These are phyloP conservation scores for Gopherus flavomarginatus DNA, from an alignment of 2,113 vertebrate genomes.

Conservation along the genomic window DNA sequence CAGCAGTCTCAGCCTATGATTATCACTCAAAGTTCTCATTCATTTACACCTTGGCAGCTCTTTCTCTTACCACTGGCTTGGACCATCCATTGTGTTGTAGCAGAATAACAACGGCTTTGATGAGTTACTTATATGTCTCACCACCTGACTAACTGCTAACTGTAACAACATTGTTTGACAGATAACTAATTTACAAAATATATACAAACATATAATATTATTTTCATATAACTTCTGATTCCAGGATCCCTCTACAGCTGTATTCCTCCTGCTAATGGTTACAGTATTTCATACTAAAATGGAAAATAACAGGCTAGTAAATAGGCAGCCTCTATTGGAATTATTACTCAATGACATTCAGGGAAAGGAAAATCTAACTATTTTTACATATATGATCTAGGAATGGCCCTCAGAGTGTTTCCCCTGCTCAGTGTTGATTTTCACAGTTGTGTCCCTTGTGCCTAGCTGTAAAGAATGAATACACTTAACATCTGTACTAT, in stretches of 20 bases:
- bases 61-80: background rate
- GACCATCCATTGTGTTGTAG: background rate
- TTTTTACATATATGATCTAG: background rate
- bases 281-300: background rate
- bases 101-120: background rate
- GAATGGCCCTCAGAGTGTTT: background rate
- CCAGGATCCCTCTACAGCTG: background rate
- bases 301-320: constrained; percentile 3
- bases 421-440: background rate
- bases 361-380: background rate
- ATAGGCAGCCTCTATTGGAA: background rate
- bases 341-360: background rate
- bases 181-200: background rate
- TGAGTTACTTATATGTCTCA: background rate
- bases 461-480: background rate
- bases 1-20: background rate
- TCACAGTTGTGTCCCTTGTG: background rate
- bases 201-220: background rate
- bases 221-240: background rate
- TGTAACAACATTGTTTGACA: background rate
- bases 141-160: background rate
- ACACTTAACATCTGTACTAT: background rate
- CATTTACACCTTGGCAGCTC: background rate
- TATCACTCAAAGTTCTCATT: background rate
- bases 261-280: background rate